phyloP scores from a whole-genome alignment of 2,888 invertebrate genomes.

The Stratiomys singularior region DNA sequence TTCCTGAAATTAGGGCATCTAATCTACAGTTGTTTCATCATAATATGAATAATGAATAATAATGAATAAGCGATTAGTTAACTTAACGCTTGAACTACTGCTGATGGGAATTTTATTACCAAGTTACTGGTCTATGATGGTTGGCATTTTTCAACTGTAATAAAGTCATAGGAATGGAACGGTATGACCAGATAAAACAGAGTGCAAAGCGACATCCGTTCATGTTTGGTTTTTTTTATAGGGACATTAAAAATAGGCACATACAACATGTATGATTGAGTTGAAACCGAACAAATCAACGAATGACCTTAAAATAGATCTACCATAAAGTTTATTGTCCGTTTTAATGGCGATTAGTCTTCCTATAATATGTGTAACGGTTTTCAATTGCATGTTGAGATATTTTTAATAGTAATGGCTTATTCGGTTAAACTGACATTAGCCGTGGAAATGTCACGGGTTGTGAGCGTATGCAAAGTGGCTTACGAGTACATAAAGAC shows the following conservation, averaged over 20 bases:
- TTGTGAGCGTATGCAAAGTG: background rate
- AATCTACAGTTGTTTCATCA: slow-evolving; percentile 10
- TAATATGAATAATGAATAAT: slow-evolving; percentile 11
- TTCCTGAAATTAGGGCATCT: slow-evolving; percentile 14
- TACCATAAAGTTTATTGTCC: no score
- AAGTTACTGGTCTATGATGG: no score
- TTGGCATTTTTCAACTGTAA: background rate
- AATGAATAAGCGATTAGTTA: background rate
- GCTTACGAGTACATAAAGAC: no score
- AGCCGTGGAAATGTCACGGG: no score
- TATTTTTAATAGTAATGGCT: background rate
- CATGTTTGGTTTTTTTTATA: no score
- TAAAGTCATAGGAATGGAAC: background rate
- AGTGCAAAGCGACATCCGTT: background rate
- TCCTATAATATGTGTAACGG: background rate
- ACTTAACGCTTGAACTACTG: no score
- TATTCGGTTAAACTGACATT: background rate
- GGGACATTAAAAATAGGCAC: background rate
- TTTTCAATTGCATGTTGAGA: background rate
- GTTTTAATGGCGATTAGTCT: no score
- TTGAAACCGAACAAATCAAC: background rate
- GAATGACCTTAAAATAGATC: background rate
- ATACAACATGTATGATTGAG: background rate
- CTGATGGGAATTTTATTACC: no score
- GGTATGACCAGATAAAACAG: no score